phyloP scores from a whole-genome alignment of 2,888 invertebrate species.

The Euzetes globulus region DNA sequence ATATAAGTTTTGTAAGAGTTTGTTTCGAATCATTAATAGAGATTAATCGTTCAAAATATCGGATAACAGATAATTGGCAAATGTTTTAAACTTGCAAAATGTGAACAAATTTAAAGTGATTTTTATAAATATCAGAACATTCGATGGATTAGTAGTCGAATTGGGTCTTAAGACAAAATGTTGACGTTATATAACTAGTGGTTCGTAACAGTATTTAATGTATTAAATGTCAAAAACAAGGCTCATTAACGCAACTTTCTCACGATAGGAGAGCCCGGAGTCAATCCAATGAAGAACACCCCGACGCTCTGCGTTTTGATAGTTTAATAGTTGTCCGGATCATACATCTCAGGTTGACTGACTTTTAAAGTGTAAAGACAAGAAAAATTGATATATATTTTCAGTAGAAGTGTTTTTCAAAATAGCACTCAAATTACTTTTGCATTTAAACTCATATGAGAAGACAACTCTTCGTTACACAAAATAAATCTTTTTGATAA shows the following conservation, averaged over 20 bases:
- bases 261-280: slow-evolving; percentile 4
- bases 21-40: not conserved
- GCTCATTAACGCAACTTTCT: slow-evolving; percentile 17
- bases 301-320: not conserved
- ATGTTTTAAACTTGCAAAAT: not conserved
- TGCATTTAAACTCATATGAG: not conserved
- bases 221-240: slow-evolving; percentile 10
- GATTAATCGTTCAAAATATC: not conserved
- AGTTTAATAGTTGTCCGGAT: not conserved
- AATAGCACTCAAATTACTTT: slow-evolving; percentile 12
- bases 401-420: not conserved
- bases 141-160: not conserved
- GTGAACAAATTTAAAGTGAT: not conserved
- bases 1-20: not conserved
- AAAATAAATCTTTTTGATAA: not conserved
- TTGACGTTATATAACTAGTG: slow-evolving; percentile 9
- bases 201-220: slow-evolving; percentile 11
- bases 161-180: not conserved
- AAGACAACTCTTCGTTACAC: not conserved
- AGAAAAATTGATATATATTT: not conserved
- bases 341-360: not conserved
- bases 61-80: not conserved
- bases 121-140: not conserved
- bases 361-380: slow-evolving; percentile 10
- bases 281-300: slow-evolving; percentile 8